Evolutionary conservation across 1,140 invertebrate genomes (phyloP), one percentile per base, ranked within the genome.

Genomic region (Lethocerus indicus): DNA sequence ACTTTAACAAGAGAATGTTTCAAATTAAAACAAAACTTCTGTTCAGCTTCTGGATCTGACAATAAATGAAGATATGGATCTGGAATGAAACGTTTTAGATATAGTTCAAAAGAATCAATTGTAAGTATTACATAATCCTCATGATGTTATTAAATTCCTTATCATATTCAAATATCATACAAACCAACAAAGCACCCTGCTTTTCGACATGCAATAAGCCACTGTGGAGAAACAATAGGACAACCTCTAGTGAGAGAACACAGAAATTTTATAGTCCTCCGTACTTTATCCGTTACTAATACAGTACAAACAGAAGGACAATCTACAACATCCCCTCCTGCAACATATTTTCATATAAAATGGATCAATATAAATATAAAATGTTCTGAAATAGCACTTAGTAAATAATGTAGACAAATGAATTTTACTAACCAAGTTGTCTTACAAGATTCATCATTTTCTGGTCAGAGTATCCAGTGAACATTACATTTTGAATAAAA

Each of bases 231-330:
- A 1, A 71, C 63, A 51, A 73, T 69, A 1, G 67, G 67, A 20
- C 62, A 57, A 21, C 68, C 64, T 28, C 48, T 53, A 0, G 63
- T 63, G 9, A 72, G 41, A 3, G 63, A 61, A 18, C 67, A 71
- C 7, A 73, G 55, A 50, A 73, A 70, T 59, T 73, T 72, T 2
- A 63, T 58, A 9, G 70, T 71, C 50, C 69, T 62, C 40, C 64
- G 61, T 23, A 73, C 57, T 60, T 70, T 69, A 26, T 72, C 69
- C 13, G 69, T 70, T 3, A 72, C 64, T 3, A 73, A 49, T 21
- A 71, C 53, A 13, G 61, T 58, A 42, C 67, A 69, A 7, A 63
- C 58, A 6, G 52, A 24, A 12, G 62, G 54, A 26, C 64, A 56
- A 13, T 66, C 58, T 0, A 63, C 63, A 50, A 66, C 60, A 13